Conservation (phyloP, 2,797 vertebrate species). For the Peromyscus melanophrys region DNA sequence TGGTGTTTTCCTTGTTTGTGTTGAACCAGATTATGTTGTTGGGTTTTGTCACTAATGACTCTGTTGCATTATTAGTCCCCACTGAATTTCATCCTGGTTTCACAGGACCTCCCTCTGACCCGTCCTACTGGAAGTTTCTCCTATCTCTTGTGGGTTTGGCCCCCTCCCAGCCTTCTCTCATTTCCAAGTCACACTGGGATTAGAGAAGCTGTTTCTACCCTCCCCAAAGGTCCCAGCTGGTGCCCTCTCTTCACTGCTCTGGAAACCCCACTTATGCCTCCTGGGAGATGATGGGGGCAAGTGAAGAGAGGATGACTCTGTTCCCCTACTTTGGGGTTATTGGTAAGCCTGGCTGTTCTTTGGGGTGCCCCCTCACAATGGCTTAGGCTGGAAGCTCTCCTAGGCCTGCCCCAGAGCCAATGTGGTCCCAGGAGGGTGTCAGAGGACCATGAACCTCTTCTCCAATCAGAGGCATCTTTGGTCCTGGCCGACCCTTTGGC, state of each 20-base stretch:
- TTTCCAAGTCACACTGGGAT: constrained; percentile 54
- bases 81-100: constrained; percentile 64
- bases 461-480: neutral
- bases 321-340: neutral
- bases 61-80: constrained; percentile 66
- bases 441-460: neutral
- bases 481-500: neutral
- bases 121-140: neutral
- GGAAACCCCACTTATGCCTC: constrained; percentile 34
- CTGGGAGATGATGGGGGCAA: neutral
- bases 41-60: constrained; percentile 62
- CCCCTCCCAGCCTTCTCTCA: constrained; percentile 52
- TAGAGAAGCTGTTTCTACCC: neutral
- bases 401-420: constrained; percentile 25
- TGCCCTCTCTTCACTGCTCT: constrained; percentile 39
- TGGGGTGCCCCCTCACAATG: neutral
- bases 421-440: neutral
- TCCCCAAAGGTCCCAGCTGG: constrained; percentile 2
- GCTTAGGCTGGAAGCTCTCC: constrained; percentile 12
- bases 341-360: neutral
- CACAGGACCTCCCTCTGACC: constrained; percentile 52
- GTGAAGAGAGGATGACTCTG: neutral
- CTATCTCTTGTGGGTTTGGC: constrained; percentile 28
- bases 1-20: constrained; percentile 73
- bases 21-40: constrained; percentile 68